Base-by-base conservation (phyloP, 2,888 invertebrate genomes). In the Euzophera pinguis region DNA sequence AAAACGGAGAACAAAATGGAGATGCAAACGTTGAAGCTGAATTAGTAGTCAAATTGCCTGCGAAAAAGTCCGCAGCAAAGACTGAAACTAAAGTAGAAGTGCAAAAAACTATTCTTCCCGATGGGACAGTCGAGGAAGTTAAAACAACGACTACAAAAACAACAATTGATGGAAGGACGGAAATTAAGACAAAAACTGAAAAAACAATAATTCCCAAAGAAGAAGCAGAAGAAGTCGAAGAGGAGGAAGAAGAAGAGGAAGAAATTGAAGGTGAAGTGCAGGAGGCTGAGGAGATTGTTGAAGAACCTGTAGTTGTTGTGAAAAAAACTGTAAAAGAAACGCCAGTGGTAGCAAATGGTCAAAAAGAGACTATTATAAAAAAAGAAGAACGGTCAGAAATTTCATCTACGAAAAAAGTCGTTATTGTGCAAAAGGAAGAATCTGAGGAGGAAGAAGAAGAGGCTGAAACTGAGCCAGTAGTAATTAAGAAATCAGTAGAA, bases 71-170 rank as follows among this genome's bases (percentile, higher is more conserved):
- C 9, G 79, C 76, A 47, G 84, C 83, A 3, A 88, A 83, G 71
- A 86, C 83, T 49, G 89, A 89, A 63, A 90, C 89, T 37, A 81
- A 82, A 62, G 86, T 90, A 14, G 88, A 90, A 70, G 80, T 87
- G 17, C 71, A 74, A 2, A 81, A 79, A 59, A 87, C 79, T 63
- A 67, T 71, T 61, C 69, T 87, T 57, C 81, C 89, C 0, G 86
- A 90, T 71, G 90, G 89, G 1, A 73, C 78, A 22, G 59, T 80
- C 13, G 81, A 89, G 64, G 90, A 90, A 75, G 66, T 79, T 1
- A 89, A 84, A 71, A 88, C 78, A 17, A 90, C 90, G 8, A 90
- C 75, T 39, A 90, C 88, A 37, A 88, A 73, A 69, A 89, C 87
- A 1, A 90, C 84, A 5, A 71, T 82, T 50, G 85, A 90, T 59